Conservation (phyloP, 2,113 vertebrate genomes). For the Centropristis striata region DNA sequence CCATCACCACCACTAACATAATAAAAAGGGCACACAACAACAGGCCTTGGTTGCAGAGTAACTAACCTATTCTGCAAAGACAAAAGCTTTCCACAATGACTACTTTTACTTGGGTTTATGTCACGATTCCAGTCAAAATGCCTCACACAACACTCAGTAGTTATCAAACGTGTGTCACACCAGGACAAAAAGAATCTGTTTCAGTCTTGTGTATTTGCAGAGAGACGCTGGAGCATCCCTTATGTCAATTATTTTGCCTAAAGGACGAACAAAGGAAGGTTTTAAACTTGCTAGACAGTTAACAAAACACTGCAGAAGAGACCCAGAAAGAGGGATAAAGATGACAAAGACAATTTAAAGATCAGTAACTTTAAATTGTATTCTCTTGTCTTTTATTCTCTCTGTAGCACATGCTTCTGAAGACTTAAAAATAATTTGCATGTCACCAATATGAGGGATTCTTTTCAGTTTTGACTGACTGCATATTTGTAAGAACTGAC, state of each 20-base stretch:
- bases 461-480: neutral
- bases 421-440: neutral
- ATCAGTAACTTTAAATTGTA: neutral
- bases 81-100: neutral
- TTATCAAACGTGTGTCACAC: neutral
- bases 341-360: too few species aligned
- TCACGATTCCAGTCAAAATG: neutral
- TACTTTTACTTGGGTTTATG: neutral
- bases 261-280: neutral
- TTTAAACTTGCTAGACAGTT: neutral
- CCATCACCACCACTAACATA: neutral
- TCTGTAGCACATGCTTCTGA: too few species aligned
- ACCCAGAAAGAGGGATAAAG: neutral
- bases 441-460: neutral
- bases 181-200: neutral
- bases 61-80: neutral
- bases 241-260: neutral
- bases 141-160: neutral
- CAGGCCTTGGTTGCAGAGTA: neutral
- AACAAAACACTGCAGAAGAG: constrained; percentile 8
- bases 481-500: neutral
- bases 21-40: neutral
- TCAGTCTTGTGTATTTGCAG: neutral
- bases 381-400: neutral
- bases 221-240: neutral